These are phyloP conservation scores for Cephus spinipes DNA, from an alignment of 2,888 invertebrate genomes.

Conservation along the genomic window DNA sequence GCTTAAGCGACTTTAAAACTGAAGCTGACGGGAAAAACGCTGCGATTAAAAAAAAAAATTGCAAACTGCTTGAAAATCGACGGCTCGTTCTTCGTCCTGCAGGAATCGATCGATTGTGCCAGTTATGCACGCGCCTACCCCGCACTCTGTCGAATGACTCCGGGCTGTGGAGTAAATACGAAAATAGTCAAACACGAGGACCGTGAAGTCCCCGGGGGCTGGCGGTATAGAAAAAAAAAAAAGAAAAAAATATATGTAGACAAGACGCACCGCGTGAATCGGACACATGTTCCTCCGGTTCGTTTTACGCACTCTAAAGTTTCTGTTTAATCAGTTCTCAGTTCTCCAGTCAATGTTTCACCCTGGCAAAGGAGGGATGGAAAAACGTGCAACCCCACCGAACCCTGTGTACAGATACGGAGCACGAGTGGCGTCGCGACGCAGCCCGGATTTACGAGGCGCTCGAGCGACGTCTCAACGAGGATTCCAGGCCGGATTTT, in stretches of 20 bases:
- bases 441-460: not conserved
- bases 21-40: not conserved
- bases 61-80: not conserved
- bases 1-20: not conserved
- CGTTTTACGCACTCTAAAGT: not conserved
- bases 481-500: not conserved
- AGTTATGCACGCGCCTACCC: not conserved
- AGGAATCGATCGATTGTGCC: not conserved
- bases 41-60: not conserved
- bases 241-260: not conserved
- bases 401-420: not conserved
- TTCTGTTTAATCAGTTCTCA: conserved; percentile 3
- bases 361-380: not conserved
- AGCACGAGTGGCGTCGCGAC: not conserved
- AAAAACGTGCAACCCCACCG: not conserved
- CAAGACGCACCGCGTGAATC: conserved; percentile 16
- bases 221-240: not conserved
- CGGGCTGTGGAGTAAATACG: not conserved
- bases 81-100: not conserved
- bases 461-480: not conserved
- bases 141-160: not conserved
- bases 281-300: conserved; percentile 17
- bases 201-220: not conserved
- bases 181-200: not conserved
- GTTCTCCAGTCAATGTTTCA: not conserved